Evolutionary conservation across 2,113 vertebrate species (phyloP), one percentile per base, ranked within the genome.

Genomic region (Pomatorhinus ruficollis): DNA sequence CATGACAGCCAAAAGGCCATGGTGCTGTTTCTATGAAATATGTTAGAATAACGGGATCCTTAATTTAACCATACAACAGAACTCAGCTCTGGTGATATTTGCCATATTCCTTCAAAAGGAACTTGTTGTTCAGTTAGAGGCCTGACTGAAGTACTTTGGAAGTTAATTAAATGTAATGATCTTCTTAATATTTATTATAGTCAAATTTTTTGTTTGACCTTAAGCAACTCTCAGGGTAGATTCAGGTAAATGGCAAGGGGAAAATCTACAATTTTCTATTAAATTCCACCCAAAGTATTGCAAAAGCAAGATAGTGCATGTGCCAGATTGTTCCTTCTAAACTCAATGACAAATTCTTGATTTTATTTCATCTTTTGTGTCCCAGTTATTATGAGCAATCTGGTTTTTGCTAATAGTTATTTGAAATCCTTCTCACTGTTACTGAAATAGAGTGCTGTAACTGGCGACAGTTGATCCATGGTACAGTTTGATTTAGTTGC

Each of bases 111-210:
- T 97, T 96, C 65, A 47, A 64, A 83, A 70, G 52, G 28, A 79
- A 96, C 53, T n/a, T 69, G 39, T 94, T 95, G 69, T 90, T 97
- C 59, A 80, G 60, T 57, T 89, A 93, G 84, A 94, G 64, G 45
- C 64, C 35, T 84, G 93, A 80, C 76, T 84, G 90, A 96, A 95
- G 78, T 64, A 87, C 44, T 89, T 93, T 47, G 64, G 87, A 96
- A 90, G 87, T 96, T 97, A 96, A 95, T 97, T 93, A 95, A 84
- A 97, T 97, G 69, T 97, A 96, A 97, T 90, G 28, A 93, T 85
- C 77, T 91, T 96, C 91, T 93, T 95, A 97, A 88, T 97, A 95
- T 91, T 93, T 96, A 93, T 96, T 97, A 74, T 84, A 90, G 82
- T 69, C 59, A 96, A 82, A 84, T 97, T 94, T 94, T 97, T 97